These are phyloP conservation scores for Merodon equestris DNA, from an alignment of 2,888 invertebrate genomes.

Conservation along the genomic window DNA sequence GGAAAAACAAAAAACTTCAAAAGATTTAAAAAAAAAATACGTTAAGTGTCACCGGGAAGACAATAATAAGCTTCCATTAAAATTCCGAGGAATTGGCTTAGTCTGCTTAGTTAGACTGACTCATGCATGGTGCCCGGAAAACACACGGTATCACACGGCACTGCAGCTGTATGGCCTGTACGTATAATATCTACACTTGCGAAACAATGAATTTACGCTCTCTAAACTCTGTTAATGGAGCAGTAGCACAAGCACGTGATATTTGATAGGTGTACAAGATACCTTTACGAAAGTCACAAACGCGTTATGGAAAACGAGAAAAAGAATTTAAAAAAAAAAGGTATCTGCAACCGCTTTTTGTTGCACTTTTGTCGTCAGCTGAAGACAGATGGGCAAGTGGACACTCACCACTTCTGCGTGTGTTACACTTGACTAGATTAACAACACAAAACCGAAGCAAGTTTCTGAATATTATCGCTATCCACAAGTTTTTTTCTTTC, in stretches of 20 bases:
- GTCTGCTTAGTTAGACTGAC: slow-evolving; percentile 32
- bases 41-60: slow-evolving; percentile 22
- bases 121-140: slow-evolving; percentile 30
- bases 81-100: slow-evolving; percentile 31
- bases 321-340: neutral
- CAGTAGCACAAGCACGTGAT: slow-evolving; percentile 39
- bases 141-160: slow-evolving; percentile 3
- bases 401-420: slow-evolving; percentile 33
- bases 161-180: too few species aligned
- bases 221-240: slow-evolving; percentile 38
- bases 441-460: neutral
- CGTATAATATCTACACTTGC: slow-evolving; percentile 15
- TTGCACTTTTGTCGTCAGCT: slow-evolving; percentile 20
- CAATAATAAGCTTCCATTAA: slow-evolving; percentile 11
- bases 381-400: slow-evolving; percentile 45
- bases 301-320: neutral
- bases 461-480: slow-evolving; percentile 8
- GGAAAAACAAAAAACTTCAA: too few species aligned
- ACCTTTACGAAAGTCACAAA: slow-evolving; percentile 37
- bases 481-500: slow-evolving; percentile 14
- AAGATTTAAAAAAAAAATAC: neutral
- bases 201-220: slow-evolving; percentile 45
- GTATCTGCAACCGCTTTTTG: slow-evolving; percentile 14
- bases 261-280: slow-evolving; percentile 35
- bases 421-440: slow-evolving; percentile 53